Evolutionary conservation across 1,140 invertebrate species (phyloP), one percentile per base, ranked within the genome.

Genomic region (Neodiprion lecontei): DNA sequence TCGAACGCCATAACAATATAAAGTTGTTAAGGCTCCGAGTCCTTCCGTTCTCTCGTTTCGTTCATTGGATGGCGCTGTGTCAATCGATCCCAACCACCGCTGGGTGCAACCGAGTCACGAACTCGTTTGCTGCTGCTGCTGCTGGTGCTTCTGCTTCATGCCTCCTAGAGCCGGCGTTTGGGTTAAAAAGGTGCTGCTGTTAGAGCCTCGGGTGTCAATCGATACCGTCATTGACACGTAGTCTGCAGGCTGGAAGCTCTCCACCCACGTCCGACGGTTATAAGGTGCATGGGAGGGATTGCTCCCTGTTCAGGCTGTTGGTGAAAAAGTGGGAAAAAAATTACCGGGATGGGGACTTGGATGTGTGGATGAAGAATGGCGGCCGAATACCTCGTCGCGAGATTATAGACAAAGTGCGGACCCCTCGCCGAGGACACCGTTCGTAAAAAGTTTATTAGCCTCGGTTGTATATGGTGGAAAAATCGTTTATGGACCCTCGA

Each of bases 1-100:
- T 40, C 28, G 28, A 40, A 5, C 28, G 28, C 28, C 28, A 5
- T 40, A 40, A 40, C 28, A 40, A 40, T 40, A 40, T 40, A 40
- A 40, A 40, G 28, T 40, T 40, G 28, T 40, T 40, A 40, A 40
- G 5, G 28, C 28, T 40, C 28, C 28, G 28, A 5, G 28, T 40
- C 28, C 28, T 40, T 5, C 28, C 28, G 53, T 17, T 61, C 53
- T 61, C 53, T 61, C n/a, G 53, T 61, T 61, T 17, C 53, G 53
- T 61, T 61, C 53, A 61, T 61, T 61, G 53, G 53, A 61, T 61
- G 53, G 11, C 53, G 53, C n/a, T 61, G 53, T 61, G 53, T 61
- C 53, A 61, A 61, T 61, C 53, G 53, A 61, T 61, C 53, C 53
- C 53, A 61, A 40, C 28, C 28, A 5, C 28, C 28, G 28, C 28